These are phyloP conservation scores for Podiceps cristatus DNA, from an alignment of 2,113 vertebrate species.

Conservation along the genomic window DNA sequence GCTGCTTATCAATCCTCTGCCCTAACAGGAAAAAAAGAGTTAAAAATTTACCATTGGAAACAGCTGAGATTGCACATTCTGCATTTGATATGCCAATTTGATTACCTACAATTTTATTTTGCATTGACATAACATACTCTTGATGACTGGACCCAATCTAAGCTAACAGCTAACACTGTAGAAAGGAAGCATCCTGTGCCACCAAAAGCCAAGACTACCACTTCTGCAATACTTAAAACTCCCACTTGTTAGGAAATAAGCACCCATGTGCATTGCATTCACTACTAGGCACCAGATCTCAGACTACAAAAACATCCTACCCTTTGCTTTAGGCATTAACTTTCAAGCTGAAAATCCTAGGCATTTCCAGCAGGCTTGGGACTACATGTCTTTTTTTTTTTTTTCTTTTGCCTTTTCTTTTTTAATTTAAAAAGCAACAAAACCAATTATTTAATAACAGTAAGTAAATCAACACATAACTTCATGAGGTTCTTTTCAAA, in stretches of 20 bases:
- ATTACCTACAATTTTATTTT: neutral
- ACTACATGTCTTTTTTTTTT: neutral
- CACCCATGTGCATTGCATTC: neutral
- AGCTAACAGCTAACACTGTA: neutral
- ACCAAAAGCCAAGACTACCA: neutral
- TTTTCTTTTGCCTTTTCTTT: too few relatives aligned
- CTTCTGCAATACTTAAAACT: neutral
- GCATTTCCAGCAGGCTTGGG: neutral
- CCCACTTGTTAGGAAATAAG: neutral
- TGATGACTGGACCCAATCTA: neutral
- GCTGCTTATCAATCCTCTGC: neutral
- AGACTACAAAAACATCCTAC: neutral
- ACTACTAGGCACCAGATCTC: neutral
- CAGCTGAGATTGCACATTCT: neutral
- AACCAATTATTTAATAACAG: neutral
- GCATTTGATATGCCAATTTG: neutral
- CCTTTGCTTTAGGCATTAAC: neutral
- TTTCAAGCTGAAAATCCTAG: neutral
- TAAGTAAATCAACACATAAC: neutral
- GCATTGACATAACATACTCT: neutral
- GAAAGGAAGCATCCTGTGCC: neutral
- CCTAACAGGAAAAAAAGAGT: neutral
- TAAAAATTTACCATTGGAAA: neutral
- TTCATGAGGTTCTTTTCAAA: neutral
- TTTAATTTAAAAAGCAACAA: neutral